Conservation (phyloP, 2,113 vertebrate species). For the Pterocles orientalis region DNA sequence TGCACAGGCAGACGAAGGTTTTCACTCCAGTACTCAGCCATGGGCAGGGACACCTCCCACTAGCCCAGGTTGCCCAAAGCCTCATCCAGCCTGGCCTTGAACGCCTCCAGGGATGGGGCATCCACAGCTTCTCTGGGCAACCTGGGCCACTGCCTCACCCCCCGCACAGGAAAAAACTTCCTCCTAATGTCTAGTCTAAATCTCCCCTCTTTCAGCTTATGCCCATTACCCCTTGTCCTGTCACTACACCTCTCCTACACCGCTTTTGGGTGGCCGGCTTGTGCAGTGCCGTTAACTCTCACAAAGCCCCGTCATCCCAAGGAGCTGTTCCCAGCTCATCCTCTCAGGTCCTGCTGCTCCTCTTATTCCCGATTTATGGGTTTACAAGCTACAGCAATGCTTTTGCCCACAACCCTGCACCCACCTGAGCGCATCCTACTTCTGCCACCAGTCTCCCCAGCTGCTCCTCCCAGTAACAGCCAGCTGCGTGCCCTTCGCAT, state of each 20-base stretch:
- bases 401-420: neutral
- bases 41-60: too few species aligned
- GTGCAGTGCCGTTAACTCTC: neutral
- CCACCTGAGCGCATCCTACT: neutral
- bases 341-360: neutral
- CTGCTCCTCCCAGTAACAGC: neutral
- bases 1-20: neutral
- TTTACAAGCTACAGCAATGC: neutral
- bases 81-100: too few species aligned
- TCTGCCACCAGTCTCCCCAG: neutral
- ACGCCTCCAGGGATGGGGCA: too few species aligned
- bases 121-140: too few species aligned
- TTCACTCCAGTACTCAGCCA: neutral
- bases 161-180: too few species aligned
- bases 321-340: neutral
- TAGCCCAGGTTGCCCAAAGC: too few species aligned
- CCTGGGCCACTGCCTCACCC: too few species aligned
- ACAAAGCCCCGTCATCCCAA: neutral
- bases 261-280: neutral
- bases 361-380: fast-evolving
- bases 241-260: neutral
- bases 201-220: too few species aligned
- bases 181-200: too few species aligned
- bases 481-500: neutral
- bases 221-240: neutral